Evolutionary conservation across 1,140 invertebrate species (phyloP), one percentile per base, ranked within the genome.

Genomic region (Magallana ariakensis): DNA sequence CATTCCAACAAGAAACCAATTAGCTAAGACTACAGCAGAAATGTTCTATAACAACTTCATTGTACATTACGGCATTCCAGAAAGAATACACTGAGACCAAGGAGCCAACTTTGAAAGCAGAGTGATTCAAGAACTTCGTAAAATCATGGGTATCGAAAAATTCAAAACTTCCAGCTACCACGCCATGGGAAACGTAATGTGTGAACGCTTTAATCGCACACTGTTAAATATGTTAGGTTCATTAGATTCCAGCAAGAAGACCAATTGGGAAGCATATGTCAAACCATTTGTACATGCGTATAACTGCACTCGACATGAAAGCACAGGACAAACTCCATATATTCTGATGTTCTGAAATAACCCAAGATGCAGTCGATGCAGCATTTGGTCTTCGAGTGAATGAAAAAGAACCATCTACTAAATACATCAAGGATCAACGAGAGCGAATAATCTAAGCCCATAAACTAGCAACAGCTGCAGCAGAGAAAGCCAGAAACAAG

Each of bases 121-220:
- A 15, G 22, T 86, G 6, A 84, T 88, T 13, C 83, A 86, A 80
- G 60, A 89, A 58, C 22, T 89, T 5, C 88, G 87, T 84, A 33
- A 84, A 13, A 60, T 88, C 10, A 60, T 87, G 9, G 89, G 87
- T 5, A 91, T 89, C 8, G 33, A 85, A 55, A 90, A 90, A 81
- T 84, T 83, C 13, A 60, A 89, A 33, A 88, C 85, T 15, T 89
- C 90, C 1, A 84, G 84, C 8, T 92, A 92, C 85, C 90, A 92
- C 83, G 90, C 90, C 1, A 88, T 89, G 88, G 86, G 87, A 11
- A 90, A 92, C 80, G 93, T 92, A 11, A 75, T 85, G 80, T 54
- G 22, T 54, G 89, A 93, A 60, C 60, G 92, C 10, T 91, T 93
- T 53, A 94, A 93, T 75, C 54, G 89, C 13, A 93, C 93, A 0